phyloP scores from a whole-genome alignment of 2,797 vertebrate genomes.

The Pristis pectinata region DNA sequence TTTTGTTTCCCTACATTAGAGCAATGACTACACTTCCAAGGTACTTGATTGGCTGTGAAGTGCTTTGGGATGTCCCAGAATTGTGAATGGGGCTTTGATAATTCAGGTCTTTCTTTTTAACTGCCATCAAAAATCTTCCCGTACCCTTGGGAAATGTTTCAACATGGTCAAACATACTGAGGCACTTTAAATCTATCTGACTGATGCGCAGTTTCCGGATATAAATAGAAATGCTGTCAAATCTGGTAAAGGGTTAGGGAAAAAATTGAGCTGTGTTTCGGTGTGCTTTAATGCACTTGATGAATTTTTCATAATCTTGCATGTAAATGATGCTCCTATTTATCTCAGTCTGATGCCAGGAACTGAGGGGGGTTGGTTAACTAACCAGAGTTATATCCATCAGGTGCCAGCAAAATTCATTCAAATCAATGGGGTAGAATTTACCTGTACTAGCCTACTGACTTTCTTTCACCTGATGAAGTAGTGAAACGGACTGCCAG shows the following conservation, averaged over 20 bases:
- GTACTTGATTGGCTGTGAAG: not conserved
- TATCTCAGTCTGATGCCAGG: not conserved
- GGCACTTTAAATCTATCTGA: not conserved
- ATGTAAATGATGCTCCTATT: not conserved
- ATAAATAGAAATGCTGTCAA: conserved; percentile 19
- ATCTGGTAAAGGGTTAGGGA: conserved; percentile 41
- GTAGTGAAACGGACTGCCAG: not conserved
- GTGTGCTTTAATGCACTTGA: not conserved
- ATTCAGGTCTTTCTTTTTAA: not conserved
- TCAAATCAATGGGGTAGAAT: not conserved
- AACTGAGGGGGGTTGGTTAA: not conserved
- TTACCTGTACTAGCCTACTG: not conserved
- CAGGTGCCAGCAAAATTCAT: not conserved
- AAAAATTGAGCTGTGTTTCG: conserved; percentile 19
- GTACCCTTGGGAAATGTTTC: not conserved
- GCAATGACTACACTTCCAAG: not conserved
- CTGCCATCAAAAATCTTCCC: not conserved
- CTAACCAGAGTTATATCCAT: not conserved
- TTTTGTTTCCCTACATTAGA: not conserved
- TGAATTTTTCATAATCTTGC: conserved; percentile 6
- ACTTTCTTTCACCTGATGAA: too few relatives aligned
- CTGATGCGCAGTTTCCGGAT: not conserved
- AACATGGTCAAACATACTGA: not conserved
- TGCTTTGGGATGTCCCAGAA: not conserved
- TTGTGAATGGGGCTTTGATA: not conserved